Evolutionary conservation across 2,888 invertebrate species (phyloP), one percentile per base, ranked within the genome.

Genomic region (Minunthozetes semirufus): DNA sequence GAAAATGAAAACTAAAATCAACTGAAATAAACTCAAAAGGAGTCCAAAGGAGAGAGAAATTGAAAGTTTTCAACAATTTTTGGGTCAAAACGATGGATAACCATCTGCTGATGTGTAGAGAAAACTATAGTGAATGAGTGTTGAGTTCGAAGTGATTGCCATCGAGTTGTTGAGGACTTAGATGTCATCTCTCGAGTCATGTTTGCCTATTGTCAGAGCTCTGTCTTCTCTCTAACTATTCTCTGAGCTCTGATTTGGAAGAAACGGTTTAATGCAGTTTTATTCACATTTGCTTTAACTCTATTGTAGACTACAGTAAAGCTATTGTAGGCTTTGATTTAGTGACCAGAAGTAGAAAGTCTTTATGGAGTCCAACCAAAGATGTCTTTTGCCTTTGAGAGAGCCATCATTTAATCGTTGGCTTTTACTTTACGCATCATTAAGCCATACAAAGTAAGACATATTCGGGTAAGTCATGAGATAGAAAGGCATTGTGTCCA

Each of bases 361-460:
- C 53, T 53, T 53, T 53, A 53, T 53, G 11, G 53, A 53, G 19
- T 53, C 19, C 46, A 48, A 53, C 53, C n/a, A 19, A 53, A 53
- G 53, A 53, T 53, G 53, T 53, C 53, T 53, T 53, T 53, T 19
- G 53, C 19, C n/a, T n/a, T 53, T 53, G n/a, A 53, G 4, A 53
- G 19, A n/a, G n/a, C 19, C 53, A 53, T 53, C 53, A 19, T n/a
- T 53, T 53, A 53, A 53, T 53, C 53, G 53, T 19, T 53, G 53
- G n/a, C 53, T 53, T 53, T 53, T 53, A 53, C 53, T 53, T 53
- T 53, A 53, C 53, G 53, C 19, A 19, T 53, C 53, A 53, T 53
- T 53, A 53, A 19, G 19, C 53, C 53, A 53, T 19, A 53, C 53
- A 53, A 6, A 53, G 19, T 53, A n/a, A 53, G 53, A 19, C 53